phyloP scores from a whole-genome alignment of 2,888 invertebrate genomes.

The Mesopsocus fuscifrons region DNA sequence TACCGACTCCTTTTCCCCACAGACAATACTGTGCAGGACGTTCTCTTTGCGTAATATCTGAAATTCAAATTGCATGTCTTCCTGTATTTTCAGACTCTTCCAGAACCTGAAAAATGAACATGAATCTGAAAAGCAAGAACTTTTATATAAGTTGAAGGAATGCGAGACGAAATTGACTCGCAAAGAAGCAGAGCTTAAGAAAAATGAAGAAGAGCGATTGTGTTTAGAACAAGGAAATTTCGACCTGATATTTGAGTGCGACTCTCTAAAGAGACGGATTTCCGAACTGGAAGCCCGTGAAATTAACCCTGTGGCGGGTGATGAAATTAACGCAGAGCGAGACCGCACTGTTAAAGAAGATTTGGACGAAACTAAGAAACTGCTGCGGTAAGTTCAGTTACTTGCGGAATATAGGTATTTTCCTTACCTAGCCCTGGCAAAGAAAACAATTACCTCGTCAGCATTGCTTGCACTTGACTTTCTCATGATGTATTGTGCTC shows the following conservation, averaged over 20 bases:
- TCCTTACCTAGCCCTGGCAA: too few species aligned
- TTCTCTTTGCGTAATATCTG: too few species aligned
- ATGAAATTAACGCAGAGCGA: too few species aligned
- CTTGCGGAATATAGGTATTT: too few species aligned
- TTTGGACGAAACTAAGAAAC: not conserved
- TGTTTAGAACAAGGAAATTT: conserved; percentile 3
- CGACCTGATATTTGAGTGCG: conserved; percentile 1
- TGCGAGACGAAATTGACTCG: not conserved
- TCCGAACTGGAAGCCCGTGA: not conserved
- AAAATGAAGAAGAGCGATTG: not conserved
- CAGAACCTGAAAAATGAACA: conserved; percentile 5
- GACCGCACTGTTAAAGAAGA: not conserved
- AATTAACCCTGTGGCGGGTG: not conserved
- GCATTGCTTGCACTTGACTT: too few species aligned
- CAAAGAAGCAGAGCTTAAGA: not conserved
- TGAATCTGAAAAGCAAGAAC: conserved; percentile 1
- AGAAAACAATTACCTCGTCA: too few species aligned
- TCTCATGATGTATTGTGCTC: too few species aligned
- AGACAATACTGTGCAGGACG: too few species aligned
- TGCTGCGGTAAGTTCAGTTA: not conserved
- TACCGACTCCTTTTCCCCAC: too few species aligned
- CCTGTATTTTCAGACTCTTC: not conserved
- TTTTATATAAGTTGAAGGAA: conserved; percentile 1
- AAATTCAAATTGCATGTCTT: too few species aligned
- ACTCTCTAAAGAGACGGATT: not conserved